Evolutionary conservation across 1,140 invertebrate species (phyloP).

Genomic region (Aphis craccivora): DNA sequence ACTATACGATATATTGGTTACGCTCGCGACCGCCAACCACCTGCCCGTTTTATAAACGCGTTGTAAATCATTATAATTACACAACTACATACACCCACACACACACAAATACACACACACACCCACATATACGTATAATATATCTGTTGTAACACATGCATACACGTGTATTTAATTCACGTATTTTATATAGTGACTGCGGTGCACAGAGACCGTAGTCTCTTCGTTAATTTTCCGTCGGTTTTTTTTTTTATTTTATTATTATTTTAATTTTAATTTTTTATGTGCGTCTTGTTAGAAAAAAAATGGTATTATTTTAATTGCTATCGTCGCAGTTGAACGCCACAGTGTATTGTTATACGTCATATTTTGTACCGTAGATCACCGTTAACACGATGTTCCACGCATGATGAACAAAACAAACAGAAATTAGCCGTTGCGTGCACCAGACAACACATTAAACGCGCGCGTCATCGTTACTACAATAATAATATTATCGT

Average conservation of each 20-base stretch:
- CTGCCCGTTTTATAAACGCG: neutral
- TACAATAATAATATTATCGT: neutral
- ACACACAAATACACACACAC: neutral
- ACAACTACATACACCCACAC: neutral
- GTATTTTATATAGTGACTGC: neutral
- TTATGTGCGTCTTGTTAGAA: neutral
- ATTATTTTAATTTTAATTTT: neutral
- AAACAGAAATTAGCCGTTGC: neutral
- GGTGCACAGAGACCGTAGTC: neutral
- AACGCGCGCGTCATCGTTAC: neutral
- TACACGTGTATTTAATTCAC: neutral
- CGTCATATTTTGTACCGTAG: neutral
- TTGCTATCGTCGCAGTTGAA: neutral
- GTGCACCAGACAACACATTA: neutral
- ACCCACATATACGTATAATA: neutral
- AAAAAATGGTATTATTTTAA: neutral
- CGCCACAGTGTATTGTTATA: neutral
- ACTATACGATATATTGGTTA: neutral
- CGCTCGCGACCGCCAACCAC: neutral
- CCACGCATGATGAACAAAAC: neutral
- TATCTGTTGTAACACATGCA: conserved; percentile 3
- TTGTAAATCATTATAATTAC: neutral
- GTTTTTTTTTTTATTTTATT: neutral
- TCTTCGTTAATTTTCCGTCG: neutral
- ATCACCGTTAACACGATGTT: neutral